phyloP scores from a whole-genome alignment of 1,140 invertebrate genomes.

The Meloidogyne floridensis region DNA sequence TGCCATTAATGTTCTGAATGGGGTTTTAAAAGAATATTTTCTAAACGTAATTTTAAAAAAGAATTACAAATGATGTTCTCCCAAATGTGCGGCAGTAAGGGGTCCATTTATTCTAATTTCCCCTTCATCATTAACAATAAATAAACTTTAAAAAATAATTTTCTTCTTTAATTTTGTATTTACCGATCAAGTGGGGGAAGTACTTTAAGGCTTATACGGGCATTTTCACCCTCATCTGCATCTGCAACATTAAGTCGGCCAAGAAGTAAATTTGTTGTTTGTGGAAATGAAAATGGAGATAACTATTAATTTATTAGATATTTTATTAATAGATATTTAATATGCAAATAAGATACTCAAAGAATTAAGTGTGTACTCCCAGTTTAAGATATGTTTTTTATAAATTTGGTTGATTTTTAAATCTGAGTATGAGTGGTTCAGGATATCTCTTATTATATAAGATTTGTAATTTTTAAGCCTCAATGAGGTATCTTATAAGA shows the following conservation, averaged over 20 bases:
- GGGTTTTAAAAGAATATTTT: not conserved
- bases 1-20: constrained; percentile 44
- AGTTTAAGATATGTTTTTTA: too few species aligned
- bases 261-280: constrained; percentile 48
- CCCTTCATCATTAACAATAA: constrained; percentile 52
- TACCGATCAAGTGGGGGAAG: constrained; percentile 55
- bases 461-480: too few species aligned
- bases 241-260: constrained; percentile 54
- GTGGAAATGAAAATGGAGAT: constrained; percentile 3
- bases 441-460: too few species aligned
- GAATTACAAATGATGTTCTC: constrained; percentile 50
- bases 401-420: too few species aligned
- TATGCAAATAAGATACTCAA: too few species aligned
- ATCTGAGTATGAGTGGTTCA: too few species aligned
- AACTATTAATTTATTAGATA: constrained; percentile 28
- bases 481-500: too few species aligned
- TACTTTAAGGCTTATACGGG: constrained; percentile 50
- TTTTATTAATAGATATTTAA: too few species aligned
- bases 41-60: not conserved
- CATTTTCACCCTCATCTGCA: constrained; percentile 59
- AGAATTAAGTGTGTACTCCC: too few species aligned
- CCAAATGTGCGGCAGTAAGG: constrained; percentile 60
- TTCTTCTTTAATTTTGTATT: constrained; percentile 18
- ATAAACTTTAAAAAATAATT: constrained; percentile 49
- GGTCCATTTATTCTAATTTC: constrained; percentile 58